Evolutionary conservation across 2,797 vertebrate species (phyloP), one percentile per base, ranked within the genome.

Genomic region (Agapornis canus): DNA sequence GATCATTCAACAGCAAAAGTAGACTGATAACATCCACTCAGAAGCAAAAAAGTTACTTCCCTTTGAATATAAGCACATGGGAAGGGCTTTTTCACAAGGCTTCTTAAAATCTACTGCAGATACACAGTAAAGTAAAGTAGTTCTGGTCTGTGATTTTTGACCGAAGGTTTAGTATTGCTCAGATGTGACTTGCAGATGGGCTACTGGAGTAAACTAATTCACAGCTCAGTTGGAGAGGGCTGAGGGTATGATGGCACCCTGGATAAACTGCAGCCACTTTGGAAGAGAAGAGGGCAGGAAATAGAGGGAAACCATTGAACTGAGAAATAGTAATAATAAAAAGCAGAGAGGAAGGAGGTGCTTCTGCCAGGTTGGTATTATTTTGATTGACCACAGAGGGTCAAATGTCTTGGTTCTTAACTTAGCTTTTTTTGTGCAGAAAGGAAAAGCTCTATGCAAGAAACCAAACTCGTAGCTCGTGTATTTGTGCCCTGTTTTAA

Each of bases 121-220:
- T 1, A 12, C 0, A 8, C 16, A 13, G 32, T 13, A 9, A 43
- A 13, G 32, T 13, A 9, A 43, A 69, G 37, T 32, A 65, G 22
- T 52, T 86, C 43, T 70, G 60, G 3, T 7, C 43, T 0, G 0
- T 48, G 21, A 4, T 2, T 70, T 68, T 10, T 15, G 37, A 3
- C 42, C 54, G 61, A 49, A 70, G 56, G 47, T 9, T 57, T 21
- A 9, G 35, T 13, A 13, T 64, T 32, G 68, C 59, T 81, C 27
- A 39, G 64, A 11, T 35, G 14, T 65, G 70, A 31, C 9, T 68
- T 91, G 21, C 4, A 14, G 54, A 6, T 32, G 31, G 32, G 32
- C 42, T 37, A 0, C 48, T 45, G 54, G 31, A 45, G 27, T 59
- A 70, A 83, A 54, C 11, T 39, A 32, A 1, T 26, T 77, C 17